Percentiles rank a stretch among this genome's conserved stretches.
Conservation (phyloP, 2,797 vertebrate species). For the Potorous gilbertii region DNA sequence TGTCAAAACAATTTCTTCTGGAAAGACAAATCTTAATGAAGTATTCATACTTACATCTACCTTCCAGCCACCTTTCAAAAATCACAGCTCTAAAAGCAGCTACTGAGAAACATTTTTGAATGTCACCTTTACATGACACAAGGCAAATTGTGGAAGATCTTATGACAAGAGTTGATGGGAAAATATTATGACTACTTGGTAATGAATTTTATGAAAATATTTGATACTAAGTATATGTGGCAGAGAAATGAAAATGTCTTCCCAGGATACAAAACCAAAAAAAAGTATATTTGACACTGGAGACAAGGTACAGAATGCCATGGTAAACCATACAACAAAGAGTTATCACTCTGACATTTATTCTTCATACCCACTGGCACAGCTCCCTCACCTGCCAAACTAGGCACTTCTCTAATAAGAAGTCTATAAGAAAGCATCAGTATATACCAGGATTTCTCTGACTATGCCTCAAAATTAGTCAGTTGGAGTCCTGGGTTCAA, state of each 20-base stretch:
- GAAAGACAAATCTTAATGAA: slow-evolving; percentile 70
- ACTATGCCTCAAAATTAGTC: neutral
- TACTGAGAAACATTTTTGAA: neutral
- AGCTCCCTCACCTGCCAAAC: neutral
- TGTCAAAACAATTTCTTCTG: slow-evolving; percentile 66
- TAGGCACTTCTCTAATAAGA: slow-evolving; percentile 25
- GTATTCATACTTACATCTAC: slow-evolving; percentile 59
- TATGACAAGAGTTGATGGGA: neutral
- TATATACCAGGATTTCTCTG: neutral
- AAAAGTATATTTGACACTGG: neutral
- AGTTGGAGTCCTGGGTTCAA: neutral
- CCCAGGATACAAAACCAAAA: neutral
- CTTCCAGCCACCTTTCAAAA: slow-evolving; percentile 53
- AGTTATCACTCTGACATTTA: neutral
- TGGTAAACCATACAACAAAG: neutral
- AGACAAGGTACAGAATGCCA: neutral
- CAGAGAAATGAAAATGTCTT: neutral
- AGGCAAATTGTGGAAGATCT: neutral
- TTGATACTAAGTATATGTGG: neutral
- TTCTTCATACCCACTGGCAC: neutral
- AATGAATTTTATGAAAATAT: neutral
- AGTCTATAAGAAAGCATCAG: neutral
- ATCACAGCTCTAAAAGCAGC: slow-evolving; percentile 6
- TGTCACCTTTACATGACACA: neutral
- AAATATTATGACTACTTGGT: neutral